A percentile compares a stretch with the other conserved stretches of the same genome.
Evolutionary conservation across 2,797 vertebrate species (phyloP).

Genomic region (Aplochiton taeniatus): DNA sequence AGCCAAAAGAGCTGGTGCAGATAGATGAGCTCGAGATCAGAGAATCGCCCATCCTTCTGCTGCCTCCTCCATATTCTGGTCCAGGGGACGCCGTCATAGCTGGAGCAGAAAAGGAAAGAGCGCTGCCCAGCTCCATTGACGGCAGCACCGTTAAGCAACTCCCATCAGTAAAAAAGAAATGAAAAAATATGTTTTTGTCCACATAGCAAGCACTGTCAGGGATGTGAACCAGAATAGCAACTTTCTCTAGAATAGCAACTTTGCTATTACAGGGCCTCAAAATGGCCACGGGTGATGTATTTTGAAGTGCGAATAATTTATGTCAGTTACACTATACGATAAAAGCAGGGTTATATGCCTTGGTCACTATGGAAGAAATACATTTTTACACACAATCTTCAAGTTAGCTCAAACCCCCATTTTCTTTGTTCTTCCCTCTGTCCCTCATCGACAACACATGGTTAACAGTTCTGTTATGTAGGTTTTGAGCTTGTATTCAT

Average conservation of each 20-base stretch:
- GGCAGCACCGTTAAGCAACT: slow-evolving; percentile 34
- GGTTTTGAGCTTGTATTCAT: no score
- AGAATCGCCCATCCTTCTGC: background rate
- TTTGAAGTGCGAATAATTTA: no score
- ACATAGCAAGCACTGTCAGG: no score
- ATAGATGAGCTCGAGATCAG: background rate
- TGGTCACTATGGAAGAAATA: slow-evolving; percentile 13
- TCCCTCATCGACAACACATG: slow-evolving; percentile 26
- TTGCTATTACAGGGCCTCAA: no score
- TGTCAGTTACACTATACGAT: no score
- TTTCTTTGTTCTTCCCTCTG: slow-evolving; percentile 15
- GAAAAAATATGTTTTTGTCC: no score
- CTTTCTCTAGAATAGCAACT: no score
- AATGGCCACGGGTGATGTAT: no score
- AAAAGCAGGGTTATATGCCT: slow-evolving; percentile 16
- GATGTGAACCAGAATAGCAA: no score
- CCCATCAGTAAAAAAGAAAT: no score
- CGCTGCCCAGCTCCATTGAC: slow-evolving; percentile 42
- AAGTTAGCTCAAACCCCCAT: slow-evolving; percentile 7
- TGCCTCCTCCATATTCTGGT: background rate
- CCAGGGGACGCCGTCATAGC: background rate
- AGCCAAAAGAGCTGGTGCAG: background rate
- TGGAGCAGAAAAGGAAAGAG: slow-evolving; percentile 16
- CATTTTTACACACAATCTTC: slow-evolving; percentile 22
- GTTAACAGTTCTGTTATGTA: slow-evolving; percentile 26